Evolutionary conservation across 2,888 invertebrate species (phyloP).

Genomic region (Furcula furcula): DNA sequence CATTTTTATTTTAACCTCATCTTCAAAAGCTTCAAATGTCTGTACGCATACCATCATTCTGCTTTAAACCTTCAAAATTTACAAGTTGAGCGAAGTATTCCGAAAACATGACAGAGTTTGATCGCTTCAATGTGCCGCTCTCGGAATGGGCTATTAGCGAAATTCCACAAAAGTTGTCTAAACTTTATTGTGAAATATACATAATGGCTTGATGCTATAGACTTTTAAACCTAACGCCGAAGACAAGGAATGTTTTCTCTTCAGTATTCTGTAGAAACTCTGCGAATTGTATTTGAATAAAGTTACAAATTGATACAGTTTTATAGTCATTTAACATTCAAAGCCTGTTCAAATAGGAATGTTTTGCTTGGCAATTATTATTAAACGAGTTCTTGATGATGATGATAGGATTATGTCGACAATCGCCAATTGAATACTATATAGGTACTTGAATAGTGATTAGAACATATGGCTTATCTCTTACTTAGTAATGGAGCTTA

Average conservation of each 20-base stretch:
- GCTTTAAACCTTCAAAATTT: constrained; percentile 31
- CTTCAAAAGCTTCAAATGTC: constrained; percentile 1
- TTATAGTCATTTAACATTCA: too few species aligned
- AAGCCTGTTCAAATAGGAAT: too few species aligned
- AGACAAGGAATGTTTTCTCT: constrained; percentile 8
- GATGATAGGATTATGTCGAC: too few species aligned
- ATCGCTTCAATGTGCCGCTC: constrained; percentile 34
- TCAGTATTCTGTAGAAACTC: too few species aligned
- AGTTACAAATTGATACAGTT: too few species aligned
- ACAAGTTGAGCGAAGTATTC: constrained; percentile 43
- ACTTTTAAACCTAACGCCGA: constrained; percentile 24
- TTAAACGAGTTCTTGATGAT: too few species aligned
- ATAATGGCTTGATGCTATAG: constrained; percentile 26
- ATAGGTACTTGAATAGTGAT: too few species aligned
- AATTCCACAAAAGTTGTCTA: constrained; percentile 40
- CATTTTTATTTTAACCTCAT: background rate
- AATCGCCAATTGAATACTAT: too few species aligned
- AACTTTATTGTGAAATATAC: constrained; percentile 40
- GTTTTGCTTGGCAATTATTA: too few species aligned
- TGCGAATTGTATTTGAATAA: too few species aligned
- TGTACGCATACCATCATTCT: constrained; percentile 17
- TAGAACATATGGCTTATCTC: too few species aligned
- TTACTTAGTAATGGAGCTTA: too few species aligned
- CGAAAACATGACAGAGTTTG: constrained; percentile 46
- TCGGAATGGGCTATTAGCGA: constrained; percentile 39